Conservation (phyloP, 2,113 vertebrate species). For the Nannobrachium achirus region DNA sequence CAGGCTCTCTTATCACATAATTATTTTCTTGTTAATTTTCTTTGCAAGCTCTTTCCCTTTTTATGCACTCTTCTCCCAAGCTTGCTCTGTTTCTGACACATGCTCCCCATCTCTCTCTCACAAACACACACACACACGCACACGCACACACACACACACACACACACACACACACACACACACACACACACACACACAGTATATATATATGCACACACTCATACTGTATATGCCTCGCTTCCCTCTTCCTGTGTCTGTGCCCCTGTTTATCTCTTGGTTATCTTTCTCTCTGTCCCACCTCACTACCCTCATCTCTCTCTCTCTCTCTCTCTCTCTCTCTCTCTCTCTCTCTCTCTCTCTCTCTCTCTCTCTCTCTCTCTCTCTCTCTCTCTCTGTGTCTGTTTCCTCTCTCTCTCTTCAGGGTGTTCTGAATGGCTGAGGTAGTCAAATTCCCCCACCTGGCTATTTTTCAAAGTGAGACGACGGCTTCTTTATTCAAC, state of each 20-base stretch:
- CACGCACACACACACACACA: background rate
- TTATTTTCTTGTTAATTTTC: too few relatives aligned
- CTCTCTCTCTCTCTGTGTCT: constrained; percentile 12
- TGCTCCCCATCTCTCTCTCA: background rate
- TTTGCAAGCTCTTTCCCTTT: background rate
- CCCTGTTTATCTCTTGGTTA: constrained; percentile 1
- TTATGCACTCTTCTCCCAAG: background rate
- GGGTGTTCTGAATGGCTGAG: constrained; percentile 76
- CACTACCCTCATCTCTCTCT: constrained; percentile 5
- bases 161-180: constrained; percentile 7
- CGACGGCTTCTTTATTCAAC: constrained; percentile 67
- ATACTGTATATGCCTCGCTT: background rate
- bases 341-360: background rate
- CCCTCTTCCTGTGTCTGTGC: background rate
- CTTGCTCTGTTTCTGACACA: background rate
- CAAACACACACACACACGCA: background rate
- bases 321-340: background rate
- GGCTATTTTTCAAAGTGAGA: constrained; percentile 78
- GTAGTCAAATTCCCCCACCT: constrained; percentile 73
- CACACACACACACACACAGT: constrained; percentile 13
- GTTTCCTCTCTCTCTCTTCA: constrained; percentile 43
- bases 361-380: constrained; percentile 14
- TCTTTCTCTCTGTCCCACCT: constrained; percentile 6
- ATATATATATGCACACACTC: constrained; percentile 17
- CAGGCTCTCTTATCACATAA: too few relatives aligned